phyloP scores from a whole-genome alignment of 2,113 vertebrate species.

The Poicephalus gulielmi region DNA sequence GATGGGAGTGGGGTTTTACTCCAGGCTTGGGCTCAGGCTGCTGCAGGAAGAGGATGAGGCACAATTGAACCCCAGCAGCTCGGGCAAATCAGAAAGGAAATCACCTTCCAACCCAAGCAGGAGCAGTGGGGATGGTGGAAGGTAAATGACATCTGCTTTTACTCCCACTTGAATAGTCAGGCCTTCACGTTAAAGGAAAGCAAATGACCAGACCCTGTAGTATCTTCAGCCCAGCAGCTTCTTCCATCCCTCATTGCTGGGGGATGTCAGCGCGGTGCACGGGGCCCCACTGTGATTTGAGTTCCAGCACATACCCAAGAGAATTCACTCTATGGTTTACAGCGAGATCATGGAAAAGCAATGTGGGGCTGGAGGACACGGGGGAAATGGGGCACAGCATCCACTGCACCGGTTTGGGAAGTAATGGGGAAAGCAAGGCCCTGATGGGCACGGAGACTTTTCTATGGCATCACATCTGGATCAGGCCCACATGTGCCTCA shows the following conservation, averaged over 20 bases:
- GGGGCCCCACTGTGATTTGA: not conserved
- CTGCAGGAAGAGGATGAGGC: not conserved
- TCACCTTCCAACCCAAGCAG: not conserved
- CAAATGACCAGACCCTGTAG: not conserved
- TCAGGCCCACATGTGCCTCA: not conserved
- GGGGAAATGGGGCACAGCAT: not conserved
- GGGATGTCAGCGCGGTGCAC: not conserved
- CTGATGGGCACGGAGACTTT: accelerated
- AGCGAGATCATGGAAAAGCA: not conserved
- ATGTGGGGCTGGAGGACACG: not conserved
- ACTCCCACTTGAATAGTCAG: not conserved
- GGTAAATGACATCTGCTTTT: not conserved
- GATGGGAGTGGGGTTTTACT: not conserved
- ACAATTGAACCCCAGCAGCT: not conserved
- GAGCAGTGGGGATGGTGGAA: not conserved
- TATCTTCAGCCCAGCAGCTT: not conserved
- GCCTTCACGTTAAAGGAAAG: not conserved
- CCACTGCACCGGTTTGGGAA: not conserved
- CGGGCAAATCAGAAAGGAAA: not conserved
- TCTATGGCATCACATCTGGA: not conserved
- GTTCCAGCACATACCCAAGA: not conserved
- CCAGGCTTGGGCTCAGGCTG: not conserved
- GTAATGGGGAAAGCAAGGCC: not conserved
- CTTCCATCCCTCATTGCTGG: not conserved
- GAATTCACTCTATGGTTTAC: not conserved